A percentile compares a stretch with the other conserved stretches of the same genome.
phyloP scores from a whole-genome alignment of 1,140 invertebrate species.

The Chlorops oryzae region DNA sequence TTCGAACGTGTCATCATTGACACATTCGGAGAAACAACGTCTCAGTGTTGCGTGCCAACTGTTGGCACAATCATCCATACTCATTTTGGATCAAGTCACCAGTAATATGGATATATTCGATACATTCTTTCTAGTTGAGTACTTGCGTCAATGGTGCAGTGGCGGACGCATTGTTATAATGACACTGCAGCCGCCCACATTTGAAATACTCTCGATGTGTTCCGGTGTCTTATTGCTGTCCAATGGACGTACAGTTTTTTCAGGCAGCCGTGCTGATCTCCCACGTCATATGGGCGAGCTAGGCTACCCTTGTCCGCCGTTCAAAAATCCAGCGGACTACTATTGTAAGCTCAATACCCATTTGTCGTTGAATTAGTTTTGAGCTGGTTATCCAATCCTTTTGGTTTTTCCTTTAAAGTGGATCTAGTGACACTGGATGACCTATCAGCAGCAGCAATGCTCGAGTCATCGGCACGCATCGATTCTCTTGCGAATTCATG shows the following conservation, averaged over 20 bases:
- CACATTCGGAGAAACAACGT: slow-evolving; percentile 76
- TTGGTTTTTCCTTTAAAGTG: slow-evolving; percentile 55
- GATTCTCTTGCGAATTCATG: slow-evolving; percentile 77
- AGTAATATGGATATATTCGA: slow-evolving; percentile 94
- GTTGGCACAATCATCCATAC: slow-evolving; percentile 73
- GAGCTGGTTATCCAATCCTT: neutral
- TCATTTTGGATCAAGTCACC: slow-evolving; percentile 83
- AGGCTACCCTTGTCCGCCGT: slow-evolving; percentile 90
- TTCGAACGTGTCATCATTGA: slow-evolving; percentile 71
- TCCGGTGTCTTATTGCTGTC: slow-evolving; percentile 78
- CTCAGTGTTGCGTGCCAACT: slow-evolving; percentile 83
- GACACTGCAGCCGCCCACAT: slow-evolving; percentile 88
- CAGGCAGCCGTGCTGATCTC: slow-evolving; percentile 80
- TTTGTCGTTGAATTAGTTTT: neutral
- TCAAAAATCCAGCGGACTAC: slow-evolving; percentile 94
- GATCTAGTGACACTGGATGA: slow-evolving; percentile 90
- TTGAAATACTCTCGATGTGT: slow-evolving; percentile 93
- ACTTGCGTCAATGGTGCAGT: slow-evolving; percentile 85
- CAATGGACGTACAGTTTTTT: slow-evolving; percentile 84
- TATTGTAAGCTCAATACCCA: slow-evolving; percentile 65
- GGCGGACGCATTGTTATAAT: slow-evolving; percentile 81
- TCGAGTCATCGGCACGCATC: slow-evolving; percentile 88
- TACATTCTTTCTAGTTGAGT: slow-evolving; percentile 91
- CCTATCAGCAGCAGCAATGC: slow-evolving; percentile 83
- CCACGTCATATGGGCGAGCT: slow-evolving; percentile 88